phyloP scores from a whole-genome alignment of 2,888 invertebrate genomes.

The Melanargia galathea region DNA sequence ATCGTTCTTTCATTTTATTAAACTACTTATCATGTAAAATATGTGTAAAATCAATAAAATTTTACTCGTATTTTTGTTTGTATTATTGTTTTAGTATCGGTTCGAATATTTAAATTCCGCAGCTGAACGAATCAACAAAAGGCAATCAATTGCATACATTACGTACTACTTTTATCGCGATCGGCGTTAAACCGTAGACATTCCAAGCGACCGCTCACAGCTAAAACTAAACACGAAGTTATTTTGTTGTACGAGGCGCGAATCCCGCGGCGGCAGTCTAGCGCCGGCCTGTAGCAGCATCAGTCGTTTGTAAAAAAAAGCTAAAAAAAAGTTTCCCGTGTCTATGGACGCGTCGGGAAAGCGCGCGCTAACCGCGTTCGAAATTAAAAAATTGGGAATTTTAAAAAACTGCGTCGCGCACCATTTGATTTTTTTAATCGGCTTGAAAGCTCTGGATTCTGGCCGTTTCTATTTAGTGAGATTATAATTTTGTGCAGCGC shows the following conservation, averaged over 20 bases:
- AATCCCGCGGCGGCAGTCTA: constrained; percentile 35
- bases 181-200: constrained; percentile 30
- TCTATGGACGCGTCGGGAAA: constrained; percentile 35
- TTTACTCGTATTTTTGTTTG: too few relatives aligned
- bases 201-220: constrained; percentile 31
- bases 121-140: constrained; percentile 14
- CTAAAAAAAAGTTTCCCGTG: constrained; percentile 5
- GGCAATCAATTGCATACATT: constrained; percentile 25
- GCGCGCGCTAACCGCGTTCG: constrained; percentile 33
- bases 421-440: background rate
- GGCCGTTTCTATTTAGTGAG: constrained; percentile 4
- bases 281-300: constrained; percentile 33
- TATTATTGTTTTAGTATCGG: too few relatives aligned
- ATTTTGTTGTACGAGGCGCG: constrained; percentile 19
- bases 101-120: background rate
- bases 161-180: constrained; percentile 32
- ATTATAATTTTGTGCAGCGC: background rate
- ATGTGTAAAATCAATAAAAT: too few relatives aligned
- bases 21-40: too few relatives aligned
- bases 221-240: constrained; percentile 30
- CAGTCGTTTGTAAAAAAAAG: constrained; percentile 35
- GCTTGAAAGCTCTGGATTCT: background rate
- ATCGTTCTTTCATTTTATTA: too few relatives aligned
- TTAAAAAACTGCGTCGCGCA: background rate
- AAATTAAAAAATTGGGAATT: constrained; percentile 23